Evolutionary conservation across 92 coral and sea anemone genomes (phyloP).

Genomic region (Umimayanthus kanabou): DNA sequence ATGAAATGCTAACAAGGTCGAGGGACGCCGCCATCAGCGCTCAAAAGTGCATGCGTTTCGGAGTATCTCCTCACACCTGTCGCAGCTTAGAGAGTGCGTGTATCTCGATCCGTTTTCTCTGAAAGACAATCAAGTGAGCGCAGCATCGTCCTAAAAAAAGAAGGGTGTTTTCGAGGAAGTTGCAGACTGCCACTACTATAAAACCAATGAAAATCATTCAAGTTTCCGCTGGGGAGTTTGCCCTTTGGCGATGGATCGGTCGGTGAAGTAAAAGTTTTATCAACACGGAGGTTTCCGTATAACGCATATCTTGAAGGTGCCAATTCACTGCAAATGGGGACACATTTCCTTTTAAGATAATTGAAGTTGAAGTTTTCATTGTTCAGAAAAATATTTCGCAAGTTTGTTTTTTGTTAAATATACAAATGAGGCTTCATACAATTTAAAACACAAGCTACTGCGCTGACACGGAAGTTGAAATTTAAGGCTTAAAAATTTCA

Average conservation of each 20-base stretch:
- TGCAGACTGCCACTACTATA: not conserved
- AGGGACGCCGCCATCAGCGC: not conserved
- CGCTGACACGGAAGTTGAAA: not conserved
- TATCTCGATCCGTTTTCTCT: not conserved
- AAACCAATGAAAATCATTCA: not conserved
- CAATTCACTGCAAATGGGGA: not conserved
- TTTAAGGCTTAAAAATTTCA: not conserved
- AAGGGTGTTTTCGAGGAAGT: not conserved
- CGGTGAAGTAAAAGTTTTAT: not conserved
- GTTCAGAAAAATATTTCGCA: not conserved
- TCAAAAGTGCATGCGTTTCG: slow-evolving; percentile 9
- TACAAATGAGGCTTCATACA: not conserved
- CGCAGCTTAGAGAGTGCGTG: not conserved
- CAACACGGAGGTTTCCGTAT: not conserved
- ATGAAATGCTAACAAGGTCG: slow-evolving; percentile 19
- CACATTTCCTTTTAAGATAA: not conserved
- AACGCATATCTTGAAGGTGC: not conserved
- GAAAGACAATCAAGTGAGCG: not conserved
- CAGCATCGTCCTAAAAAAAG: not conserved
- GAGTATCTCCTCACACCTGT: not conserved
- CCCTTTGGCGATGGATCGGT: not conserved
- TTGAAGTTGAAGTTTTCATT: not conserved
- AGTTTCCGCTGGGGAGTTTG: not conserved
- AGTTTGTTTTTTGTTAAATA: not conserved
- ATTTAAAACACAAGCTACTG: not conserved